Base-by-base conservation (phyloP, 2,113 vertebrate genomes). In the Chloroceryle aenea region DNA sequence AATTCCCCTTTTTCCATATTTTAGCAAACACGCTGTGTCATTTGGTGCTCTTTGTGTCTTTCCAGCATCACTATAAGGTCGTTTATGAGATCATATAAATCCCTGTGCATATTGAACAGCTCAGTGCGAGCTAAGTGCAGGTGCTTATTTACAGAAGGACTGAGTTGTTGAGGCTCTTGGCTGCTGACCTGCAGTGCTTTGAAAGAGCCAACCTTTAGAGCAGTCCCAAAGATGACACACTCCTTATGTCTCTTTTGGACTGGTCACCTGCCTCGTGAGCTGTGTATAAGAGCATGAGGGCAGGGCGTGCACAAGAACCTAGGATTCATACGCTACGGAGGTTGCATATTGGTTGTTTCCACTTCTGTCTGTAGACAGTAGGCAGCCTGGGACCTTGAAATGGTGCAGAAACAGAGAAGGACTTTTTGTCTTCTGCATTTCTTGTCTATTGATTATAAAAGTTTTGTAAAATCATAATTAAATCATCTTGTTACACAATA, bases 301-400 rank as follows among this genome's bases (percentile, higher is more conserved):
- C 64, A 67, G 72, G 34, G 66, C 43, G 14, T n/a, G 22, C n/a
- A 14, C 1, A 2, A 52, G 55, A 36, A 34, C 21, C 2, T 12
- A 22, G 48, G 43, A 10, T 18, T 62, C 15, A 1, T 7, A 22
- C 0, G 0, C 62, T 42, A 12, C 9, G 6, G 72, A 61, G 34
- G 12, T 30, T 40, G 40, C 13, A 11, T 53, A 88, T 69, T 50
- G 58, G 38, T 71, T 68, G 22, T 23, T 91, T 58, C 29, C 34
- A 30, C 61, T 47, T 53, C 19, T 30, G 30, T 36, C 64, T 66
- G 18, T 21, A 55, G 64, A 14, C 22, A 25, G 47, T 18, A 12
- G 20, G 45, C 12, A 52, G 27, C 56, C 20, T 53, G 74, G 13
- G 15, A 10, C 36, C 48, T 82, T 53, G 42, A 68, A 74, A 27